These are phyloP conservation scores for Drosophila robusta DNA, from an alignment of 2,888 invertebrate species.

Conservation along the genomic window DNA sequence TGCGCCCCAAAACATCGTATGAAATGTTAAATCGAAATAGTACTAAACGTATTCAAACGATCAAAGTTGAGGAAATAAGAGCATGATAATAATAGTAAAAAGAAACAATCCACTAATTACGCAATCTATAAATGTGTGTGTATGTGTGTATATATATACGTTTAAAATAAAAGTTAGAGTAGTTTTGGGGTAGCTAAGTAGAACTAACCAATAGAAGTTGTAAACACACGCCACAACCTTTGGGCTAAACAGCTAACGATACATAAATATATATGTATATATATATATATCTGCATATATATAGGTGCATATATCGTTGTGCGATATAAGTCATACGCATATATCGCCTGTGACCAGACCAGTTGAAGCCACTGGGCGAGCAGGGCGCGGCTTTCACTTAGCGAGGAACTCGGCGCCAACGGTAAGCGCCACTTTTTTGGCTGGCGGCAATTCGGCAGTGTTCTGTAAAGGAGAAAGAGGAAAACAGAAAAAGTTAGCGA, in stretches of 20 bases:
- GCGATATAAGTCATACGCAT: not conserved
- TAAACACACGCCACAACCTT: conserved; percentile 38
- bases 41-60: not conserved
- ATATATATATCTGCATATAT: conserved; percentile 9
- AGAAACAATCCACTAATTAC: conserved; percentile 2
- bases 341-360: conserved; percentile 30
- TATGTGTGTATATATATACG: not conserved
- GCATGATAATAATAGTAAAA: not conserved
- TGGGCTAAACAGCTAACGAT: conserved; percentile 29
- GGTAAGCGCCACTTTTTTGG: conserved; percentile 61
- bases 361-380: conserved; percentile 15
- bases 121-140: not conserved
- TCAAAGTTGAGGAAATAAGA: not conserved
- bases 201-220: conserved; percentile 19
- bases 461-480: conserved; percentile 23
- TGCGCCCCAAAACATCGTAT: conserved; percentile 3
- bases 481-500: not conserved
- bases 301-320: conserved; percentile 3
- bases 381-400: conserved; percentile 41
- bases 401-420: conserved; percentile 47
- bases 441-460: conserved; percentile 57
- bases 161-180: conserved; percentile 13
- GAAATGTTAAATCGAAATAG: not conserved
- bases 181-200: conserved; percentile 5
- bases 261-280: conserved; percentile 3